A percentile compares a stretch with the other conserved stretches of the same genome.
Evolutionary conservation across 1,140 invertebrate genomes (phyloP).

Genomic region (Schmidtea mediterranea): DNA sequence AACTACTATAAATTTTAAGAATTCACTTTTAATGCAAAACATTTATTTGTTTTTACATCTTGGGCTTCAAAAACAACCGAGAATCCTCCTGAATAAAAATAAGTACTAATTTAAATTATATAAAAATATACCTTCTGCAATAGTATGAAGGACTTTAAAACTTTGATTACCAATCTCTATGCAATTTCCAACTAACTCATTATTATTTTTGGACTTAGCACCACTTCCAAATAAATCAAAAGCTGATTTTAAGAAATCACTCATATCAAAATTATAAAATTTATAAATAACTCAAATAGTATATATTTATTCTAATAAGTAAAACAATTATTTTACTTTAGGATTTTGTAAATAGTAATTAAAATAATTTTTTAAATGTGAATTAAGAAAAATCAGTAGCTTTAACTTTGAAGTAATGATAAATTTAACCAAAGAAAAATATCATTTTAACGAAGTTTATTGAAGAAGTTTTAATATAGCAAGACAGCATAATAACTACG

Average conservation of each 20-base stretch:
- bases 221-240: conserved; percentile 48
- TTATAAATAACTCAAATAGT: not conserved
- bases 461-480: no score
- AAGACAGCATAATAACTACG: no score
- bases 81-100: conserved; percentile 1
- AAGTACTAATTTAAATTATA: not conserved
- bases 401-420: no score
- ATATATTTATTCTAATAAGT: conserved; percentile 10
- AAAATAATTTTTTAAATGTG: no score
- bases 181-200: conserved; percentile 63
- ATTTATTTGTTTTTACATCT: not conserved
- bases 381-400: no score
- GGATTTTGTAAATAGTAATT: no score
- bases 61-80: conserved; percentile 2
- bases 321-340: no score
- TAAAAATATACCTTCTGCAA: conserved; percentile 53
- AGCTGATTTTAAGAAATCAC: conserved; percentile 58
- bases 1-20: conserved; percentile 2
- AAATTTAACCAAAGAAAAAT: no score
- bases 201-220: conserved; percentile 35
- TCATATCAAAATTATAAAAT: conserved; percentile 31
- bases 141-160: conserved; percentile 55
- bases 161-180: conserved; percentile 63
- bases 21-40: conserved; percentile 4
- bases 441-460: no score